These are phyloP conservation scores for Picathartes gymnocephalus DNA, from an alignment of 2,113 vertebrate genomes.

Conservation along the genomic window DNA sequence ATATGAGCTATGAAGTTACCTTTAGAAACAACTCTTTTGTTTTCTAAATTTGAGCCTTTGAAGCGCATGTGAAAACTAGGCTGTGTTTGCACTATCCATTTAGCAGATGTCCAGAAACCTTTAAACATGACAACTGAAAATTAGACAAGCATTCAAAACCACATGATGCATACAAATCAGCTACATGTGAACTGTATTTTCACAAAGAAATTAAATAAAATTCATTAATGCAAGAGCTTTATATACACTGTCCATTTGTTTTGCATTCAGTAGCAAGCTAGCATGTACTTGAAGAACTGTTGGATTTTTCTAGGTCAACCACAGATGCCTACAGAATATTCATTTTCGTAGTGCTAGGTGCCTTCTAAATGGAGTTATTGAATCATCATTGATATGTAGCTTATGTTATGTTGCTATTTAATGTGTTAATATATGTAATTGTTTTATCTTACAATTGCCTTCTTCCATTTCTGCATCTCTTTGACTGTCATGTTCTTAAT, in stretches of 20 bases:
- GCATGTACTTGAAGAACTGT: neutral
- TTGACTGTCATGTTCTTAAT: neutral
- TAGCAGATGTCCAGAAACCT: constrained; percentile 3
- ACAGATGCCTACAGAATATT: neutral
- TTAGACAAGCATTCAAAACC: neutral
- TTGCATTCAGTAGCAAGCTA: neutral
- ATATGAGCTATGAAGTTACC: neutral
- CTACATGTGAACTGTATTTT: neutral
- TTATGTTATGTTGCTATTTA: neutral
- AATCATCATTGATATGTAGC: neutral
- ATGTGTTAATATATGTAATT: neutral
- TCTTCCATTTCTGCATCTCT: neutral
- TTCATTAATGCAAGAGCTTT: neutral
- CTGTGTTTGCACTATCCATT: neutral
- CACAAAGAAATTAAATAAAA: neutral
- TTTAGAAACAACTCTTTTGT: neutral
- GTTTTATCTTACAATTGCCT: neutral
- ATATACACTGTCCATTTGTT: neutral
- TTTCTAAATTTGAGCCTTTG: neutral
- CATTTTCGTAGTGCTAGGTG: neutral
- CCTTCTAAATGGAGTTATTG: neutral
- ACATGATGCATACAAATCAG: neutral
- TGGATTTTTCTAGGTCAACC: neutral
- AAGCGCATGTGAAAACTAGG: neutral
- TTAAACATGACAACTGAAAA: constrained; percentile 22